Conservation (phyloP, 2,113 vertebrate species). For the Litocranius walleri region DNA sequence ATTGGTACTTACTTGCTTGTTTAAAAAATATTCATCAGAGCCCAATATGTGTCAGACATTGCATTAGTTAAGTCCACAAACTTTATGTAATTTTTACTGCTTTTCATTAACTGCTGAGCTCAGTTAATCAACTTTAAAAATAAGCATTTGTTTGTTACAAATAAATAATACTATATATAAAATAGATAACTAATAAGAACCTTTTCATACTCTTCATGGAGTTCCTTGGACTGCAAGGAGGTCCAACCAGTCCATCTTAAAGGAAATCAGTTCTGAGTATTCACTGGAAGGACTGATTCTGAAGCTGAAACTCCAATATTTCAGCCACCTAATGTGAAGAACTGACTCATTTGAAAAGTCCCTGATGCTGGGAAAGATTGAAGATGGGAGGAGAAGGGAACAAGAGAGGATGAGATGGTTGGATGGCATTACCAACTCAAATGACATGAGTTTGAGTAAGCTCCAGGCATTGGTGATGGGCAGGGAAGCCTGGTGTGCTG, state of each 20-base stretch:
- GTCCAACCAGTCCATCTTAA: not conserved
- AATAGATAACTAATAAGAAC: not conserved
- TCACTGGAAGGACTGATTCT: not conserved
- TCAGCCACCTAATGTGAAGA: not conserved
- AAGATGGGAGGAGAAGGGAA: not conserved
- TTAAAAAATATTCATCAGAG: not conserved
- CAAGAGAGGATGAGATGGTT: not conserved
- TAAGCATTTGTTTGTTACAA: conserved; percentile 4
- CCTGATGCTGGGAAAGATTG: not conserved
- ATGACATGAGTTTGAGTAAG: not conserved
- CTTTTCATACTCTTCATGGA: not conserved
- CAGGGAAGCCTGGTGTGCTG: not conserved
- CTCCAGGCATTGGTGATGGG: not conserved
- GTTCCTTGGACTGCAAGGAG: not conserved
- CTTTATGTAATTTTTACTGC: not conserved
- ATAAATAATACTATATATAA: not conserved
- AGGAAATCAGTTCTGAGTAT: not conserved
- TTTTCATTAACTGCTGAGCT: not conserved
- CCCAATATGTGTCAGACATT: not conserved
- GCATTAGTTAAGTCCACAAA: not conserved
- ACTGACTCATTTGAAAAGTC: not conserved
- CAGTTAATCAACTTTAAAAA: not conserved
- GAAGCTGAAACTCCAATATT: not conserved
- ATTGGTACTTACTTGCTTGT: not conserved
- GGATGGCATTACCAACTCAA: not conserved